These are phyloP conservation scores for Brachyhypopomus gauderio DNA, from an alignment of 2,113 vertebrate species.

Conservation along the genomic window DNA sequence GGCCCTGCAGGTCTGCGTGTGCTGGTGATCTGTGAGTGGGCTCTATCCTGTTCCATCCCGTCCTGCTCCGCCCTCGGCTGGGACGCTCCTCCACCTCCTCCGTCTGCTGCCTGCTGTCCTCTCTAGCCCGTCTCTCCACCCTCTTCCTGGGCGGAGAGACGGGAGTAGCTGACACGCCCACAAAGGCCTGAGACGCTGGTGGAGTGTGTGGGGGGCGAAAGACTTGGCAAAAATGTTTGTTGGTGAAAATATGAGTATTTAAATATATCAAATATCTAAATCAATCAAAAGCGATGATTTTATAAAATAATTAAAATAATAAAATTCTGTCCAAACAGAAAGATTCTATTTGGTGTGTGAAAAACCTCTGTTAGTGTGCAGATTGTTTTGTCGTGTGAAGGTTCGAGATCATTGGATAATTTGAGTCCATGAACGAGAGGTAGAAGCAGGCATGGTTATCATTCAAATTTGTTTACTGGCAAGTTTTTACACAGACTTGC, in stretches of 20 bases:
- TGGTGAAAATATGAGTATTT: slow-evolving; percentile 58
- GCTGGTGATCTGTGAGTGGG: background rate
- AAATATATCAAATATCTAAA: slow-evolving; percentile 62
- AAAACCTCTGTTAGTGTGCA: background rate
- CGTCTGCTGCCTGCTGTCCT: background rate
- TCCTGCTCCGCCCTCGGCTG: too few relatives aligned
- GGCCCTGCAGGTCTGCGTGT: background rate
- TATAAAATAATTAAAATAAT: slow-evolving; percentile 78
- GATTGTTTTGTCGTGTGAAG: too few relatives aligned
- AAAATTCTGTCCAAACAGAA: slow-evolving; percentile 66
- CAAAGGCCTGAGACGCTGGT: slow-evolving; percentile 49
- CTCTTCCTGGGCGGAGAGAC: slow-evolving; percentile 57
- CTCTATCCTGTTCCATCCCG: background rate
- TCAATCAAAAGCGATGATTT: slow-evolving; percentile 70
- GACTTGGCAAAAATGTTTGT: slow-evolving; percentile 69
- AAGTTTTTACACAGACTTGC: too few relatives aligned
- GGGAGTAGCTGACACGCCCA: slow-evolving; percentile 29
- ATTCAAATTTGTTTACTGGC: too few relatives aligned
- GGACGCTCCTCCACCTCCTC: background rate
- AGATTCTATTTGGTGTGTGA: slow-evolving; percentile 12
- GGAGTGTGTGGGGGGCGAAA: slow-evolving; percentile 37
- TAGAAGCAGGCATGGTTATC: too few relatives aligned
- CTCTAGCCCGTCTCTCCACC: background rate
- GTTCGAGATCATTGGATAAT: too few relatives aligned
- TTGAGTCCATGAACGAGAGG: too few relatives aligned